phyloP scores from a whole-genome alignment of 2,888 invertebrate species.

The Hyppa rectilinea region DNA sequence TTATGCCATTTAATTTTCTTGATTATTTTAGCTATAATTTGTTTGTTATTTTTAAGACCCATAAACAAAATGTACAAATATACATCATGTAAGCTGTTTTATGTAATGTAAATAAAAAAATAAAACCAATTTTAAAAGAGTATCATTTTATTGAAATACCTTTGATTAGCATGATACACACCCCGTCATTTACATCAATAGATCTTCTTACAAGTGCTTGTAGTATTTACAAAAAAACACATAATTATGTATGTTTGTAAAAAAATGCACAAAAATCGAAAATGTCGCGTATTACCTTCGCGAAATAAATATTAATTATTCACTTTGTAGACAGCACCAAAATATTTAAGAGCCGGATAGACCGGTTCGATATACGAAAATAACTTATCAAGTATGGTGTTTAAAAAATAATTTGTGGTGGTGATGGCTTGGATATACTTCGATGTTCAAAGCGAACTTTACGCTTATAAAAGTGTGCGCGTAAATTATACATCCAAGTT shows the following conservation, averaged over 20 bases:
- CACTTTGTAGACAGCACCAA: constrained; percentile 67
- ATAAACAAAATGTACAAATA: constrained; percentile 31
- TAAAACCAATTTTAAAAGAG: constrained; percentile 73
- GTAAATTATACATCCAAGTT: too few relatives aligned
- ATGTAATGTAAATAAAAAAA: constrained; percentile 56
- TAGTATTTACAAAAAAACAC: constrained; percentile 80
- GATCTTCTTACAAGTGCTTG: constrained; percentile 75
- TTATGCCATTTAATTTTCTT: neutral
- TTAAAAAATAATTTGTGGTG: neutral
- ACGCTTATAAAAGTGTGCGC: too few relatives aligned
- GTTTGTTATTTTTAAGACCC: neutral
- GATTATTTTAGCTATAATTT: neutral
- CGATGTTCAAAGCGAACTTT: too few relatives aligned
- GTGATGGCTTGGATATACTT: neutral
- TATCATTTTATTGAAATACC: constrained; percentile 83
- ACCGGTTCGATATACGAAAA: constrained; percentile 59
- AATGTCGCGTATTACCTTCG: constrained; percentile 49
- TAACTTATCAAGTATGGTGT: constrained; percentile 1
- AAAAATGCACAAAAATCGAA: constrained; percentile 73
- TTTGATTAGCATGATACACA: constrained; percentile 76
- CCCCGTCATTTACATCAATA: constrained; percentile 67
- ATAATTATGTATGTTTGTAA: constrained; percentile 64
- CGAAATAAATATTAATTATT: constrained; percentile 64
- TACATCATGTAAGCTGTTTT: constrained; percentile 5
- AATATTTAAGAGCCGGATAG: constrained; percentile 54